Percentiles rank a stretch among this genome's conserved stretches.
These are phyloP conservation scores for Corella eumyota DNA, from an alignment of 23 tunicate species.

Conservation along the genomic window DNA sequence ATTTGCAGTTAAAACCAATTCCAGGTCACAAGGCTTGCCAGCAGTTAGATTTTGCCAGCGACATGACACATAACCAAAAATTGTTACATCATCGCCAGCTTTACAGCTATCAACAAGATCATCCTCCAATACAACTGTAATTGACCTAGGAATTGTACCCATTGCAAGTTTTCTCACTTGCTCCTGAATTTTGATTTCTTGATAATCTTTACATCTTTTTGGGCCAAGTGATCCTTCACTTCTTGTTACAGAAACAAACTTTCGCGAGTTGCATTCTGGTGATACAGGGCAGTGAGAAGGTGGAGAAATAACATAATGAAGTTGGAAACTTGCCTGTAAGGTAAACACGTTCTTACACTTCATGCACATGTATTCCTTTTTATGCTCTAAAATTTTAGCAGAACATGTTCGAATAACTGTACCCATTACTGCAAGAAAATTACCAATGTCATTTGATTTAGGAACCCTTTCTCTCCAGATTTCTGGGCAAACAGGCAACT, in stretches of 20 bases:
- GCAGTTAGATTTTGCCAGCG: conserved; percentile 53
- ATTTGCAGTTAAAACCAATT: conserved; percentile 74
- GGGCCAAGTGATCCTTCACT: conserved; percentile 9
- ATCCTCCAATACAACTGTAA: conserved; percentile 72
- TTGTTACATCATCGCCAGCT: conserved; percentile 81
- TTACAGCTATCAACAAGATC: conserved; percentile 86
- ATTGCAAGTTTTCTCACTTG: conserved; percentile 69
- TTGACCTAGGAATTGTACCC: conserved; percentile 86
- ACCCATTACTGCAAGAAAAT: conserved; percentile 67
- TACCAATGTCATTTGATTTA: conserved; percentile 69
- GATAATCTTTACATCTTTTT: conserved; percentile 74
- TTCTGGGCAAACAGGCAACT: conserved; percentile 67
- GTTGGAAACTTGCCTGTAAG: conserved; percentile 56
- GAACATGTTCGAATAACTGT: conserved; percentile 86
- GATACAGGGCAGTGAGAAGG: conserved; percentile 64
- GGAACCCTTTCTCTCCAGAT: conserved; percentile 84
- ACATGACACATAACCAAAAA: conserved; percentile 61
- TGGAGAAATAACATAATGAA: conserved; percentile 35
- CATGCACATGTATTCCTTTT: conserved; percentile 61
- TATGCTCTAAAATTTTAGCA: conserved; percentile 55
- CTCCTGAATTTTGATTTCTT: conserved; percentile 82
- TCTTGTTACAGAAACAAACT: conserved; percentile 54
- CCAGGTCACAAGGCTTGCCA: conserved; percentile 62
- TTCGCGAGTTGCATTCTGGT: conserved; percentile 43
- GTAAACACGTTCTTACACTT: conserved; percentile 57